Base-by-base conservation (phyloP, 2,888 invertebrate species). In the Subacronicta megacephala region DNA sequence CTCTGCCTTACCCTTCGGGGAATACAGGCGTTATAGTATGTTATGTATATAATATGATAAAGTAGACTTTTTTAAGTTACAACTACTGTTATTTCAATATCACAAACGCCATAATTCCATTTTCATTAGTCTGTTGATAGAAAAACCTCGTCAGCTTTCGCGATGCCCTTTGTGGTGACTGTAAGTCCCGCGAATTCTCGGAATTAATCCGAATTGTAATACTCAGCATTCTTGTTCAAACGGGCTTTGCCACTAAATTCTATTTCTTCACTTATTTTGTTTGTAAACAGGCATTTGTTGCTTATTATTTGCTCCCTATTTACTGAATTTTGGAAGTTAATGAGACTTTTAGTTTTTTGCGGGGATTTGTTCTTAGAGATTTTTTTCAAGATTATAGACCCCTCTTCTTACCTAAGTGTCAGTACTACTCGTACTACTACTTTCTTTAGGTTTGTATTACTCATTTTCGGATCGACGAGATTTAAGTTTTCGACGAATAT, bases 221-320 rank as follows among this genome's bases (percentile, higher is more conserved):
- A 31, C 31, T 31, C 31, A 31, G 31, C 5, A 31, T n/a, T 26
- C 10, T 10, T n/a, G 31, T 31, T 31, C 31, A 31, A 31, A 31
- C 31, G n/a, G 3, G n/a, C 31, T n/a, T 31, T 31, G n/a, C 31
- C 31, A 31, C 31, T n/a, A 31, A 31, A 31, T 31, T 29, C 29
- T 29, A 12, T 29, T 31, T n/a, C 31, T 31, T 31, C 3, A 31
- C 31, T 31, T 31, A 31, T 31, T 31, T 6, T n/a, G n/a, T n/a
- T n/a, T n/a, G 31, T 31, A 31, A 31, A 31, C n/a, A 31, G 31
- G n/a, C 31, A 31, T 31, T 31, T 31, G 31, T 31, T n/a, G n/a
- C n/a, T n/a, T n/a, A n/a, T n/a, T n/a, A n/a, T n/a, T n/a, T n/a
- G 29, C 1, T 29, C 12, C 29, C 29, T 3, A 29, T 29, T 29